These are phyloP conservation scores for Anthoptus insignis DNA, from an alignment of 2,888 invertebrate genomes.

Conservation along the genomic window DNA sequence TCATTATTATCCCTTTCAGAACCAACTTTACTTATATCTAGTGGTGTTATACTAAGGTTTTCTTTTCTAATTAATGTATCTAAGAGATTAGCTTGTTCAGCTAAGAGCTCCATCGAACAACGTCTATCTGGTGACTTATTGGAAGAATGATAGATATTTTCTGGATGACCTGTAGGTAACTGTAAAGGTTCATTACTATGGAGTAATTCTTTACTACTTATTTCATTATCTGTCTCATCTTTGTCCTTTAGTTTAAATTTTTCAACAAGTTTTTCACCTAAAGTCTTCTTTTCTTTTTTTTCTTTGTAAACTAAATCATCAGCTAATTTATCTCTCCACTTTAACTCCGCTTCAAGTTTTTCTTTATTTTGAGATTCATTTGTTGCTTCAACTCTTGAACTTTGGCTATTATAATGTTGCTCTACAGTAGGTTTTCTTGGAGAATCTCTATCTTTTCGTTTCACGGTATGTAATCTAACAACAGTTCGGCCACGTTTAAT, in stretches of 20 bases:
- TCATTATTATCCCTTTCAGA: slow-evolving; percentile 50
- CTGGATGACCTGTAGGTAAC: slow-evolving; percentile 34
- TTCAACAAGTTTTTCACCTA: slow-evolving; percentile 92
- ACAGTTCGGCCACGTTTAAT: slow-evolving; percentile 92
- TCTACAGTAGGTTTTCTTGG: slow-evolving; percentile 68
- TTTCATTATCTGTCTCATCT: slow-evolving; percentile 60
- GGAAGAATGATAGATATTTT: slow-evolving; percentile 3
- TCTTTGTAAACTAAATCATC: slow-evolving; percentile 84
- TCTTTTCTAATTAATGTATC: slow-evolving; percentile 84
- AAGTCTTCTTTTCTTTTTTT: slow-evolving; percentile 88
- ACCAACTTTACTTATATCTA: slow-evolving; percentile 81
- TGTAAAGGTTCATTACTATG: slow-evolving; percentile 17
- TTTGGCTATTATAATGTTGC: slow-evolving; percentile 37
- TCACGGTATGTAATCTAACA: slow-evolving; percentile 91
- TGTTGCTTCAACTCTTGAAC: slow-evolving; percentile 37
- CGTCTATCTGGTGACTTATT: slow-evolving; percentile 76
- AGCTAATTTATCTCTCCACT: slow-evolving; percentile 89
- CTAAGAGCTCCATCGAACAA: slow-evolving; percentile 86
- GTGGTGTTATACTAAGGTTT: slow-evolving; percentile 77
- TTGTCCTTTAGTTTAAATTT: slow-evolving; percentile 90
- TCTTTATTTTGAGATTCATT: slow-evolving; percentile 37
- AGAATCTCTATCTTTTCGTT: slow-evolving; percentile 80
- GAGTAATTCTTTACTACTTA: slow-evolving; percentile 34
- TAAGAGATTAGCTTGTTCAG: slow-evolving; percentile 84
- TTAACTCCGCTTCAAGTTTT: slow-evolving; percentile 52